Evolutionary conservation across 2,888 invertebrate species (phyloP).

Genomic region (Drosophila mimica): DNA sequence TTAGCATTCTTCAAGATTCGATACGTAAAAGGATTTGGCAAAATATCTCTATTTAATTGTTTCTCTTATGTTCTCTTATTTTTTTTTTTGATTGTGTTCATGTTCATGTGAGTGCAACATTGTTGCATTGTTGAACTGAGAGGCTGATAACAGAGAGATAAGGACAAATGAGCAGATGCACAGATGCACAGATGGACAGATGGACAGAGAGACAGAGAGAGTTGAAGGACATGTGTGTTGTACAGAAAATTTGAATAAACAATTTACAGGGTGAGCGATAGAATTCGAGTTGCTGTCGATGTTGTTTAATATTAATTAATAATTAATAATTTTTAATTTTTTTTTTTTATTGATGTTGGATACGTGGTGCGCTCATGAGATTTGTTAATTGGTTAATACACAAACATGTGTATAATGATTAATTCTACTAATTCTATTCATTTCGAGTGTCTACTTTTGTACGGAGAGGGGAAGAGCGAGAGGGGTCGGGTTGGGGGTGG

Average conservation of each 20-base stretch:
- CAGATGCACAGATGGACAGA: slow-evolving; percentile 23
- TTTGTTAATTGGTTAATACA: slow-evolving; percentile 25
- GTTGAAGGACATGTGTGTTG: slow-evolving; percentile 15
- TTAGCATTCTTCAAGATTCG: slow-evolving; percentile 49
- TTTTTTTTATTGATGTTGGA: slow-evolving; percentile 1
- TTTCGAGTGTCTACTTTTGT: slow-evolving; percentile 18
- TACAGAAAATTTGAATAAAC: slow-evolving; percentile 22
- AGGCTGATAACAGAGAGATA: slow-evolving; percentile 4
- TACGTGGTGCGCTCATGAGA: slow-evolving; percentile 38
- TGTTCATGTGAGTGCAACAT: slow-evolving; percentile 22
- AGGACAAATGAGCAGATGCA: neutral
- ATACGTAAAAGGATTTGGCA: slow-evolving; percentile 43
- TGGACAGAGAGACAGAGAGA: slow-evolving; percentile 13
- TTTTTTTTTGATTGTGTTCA: slow-evolving; percentile 3
- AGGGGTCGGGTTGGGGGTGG: neutral
- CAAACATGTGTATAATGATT: slow-evolving; percentile 22
- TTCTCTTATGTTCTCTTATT: slow-evolving; percentile 1
- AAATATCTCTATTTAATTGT: slow-evolving; percentile 31
- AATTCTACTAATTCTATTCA: slow-evolving; percentile 10
- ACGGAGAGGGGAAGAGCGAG: slow-evolving; percentile 2
- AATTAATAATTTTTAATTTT: neutral
- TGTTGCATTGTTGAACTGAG: slow-evolving; percentile 16
- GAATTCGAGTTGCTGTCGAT: slow-evolving; percentile 12
- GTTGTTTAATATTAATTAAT: neutral
- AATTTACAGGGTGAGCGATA: slow-evolving; percentile 15